phyloP scores from a whole-genome alignment of 2,113 vertebrate species.

The Megalops atlanticus region DNA sequence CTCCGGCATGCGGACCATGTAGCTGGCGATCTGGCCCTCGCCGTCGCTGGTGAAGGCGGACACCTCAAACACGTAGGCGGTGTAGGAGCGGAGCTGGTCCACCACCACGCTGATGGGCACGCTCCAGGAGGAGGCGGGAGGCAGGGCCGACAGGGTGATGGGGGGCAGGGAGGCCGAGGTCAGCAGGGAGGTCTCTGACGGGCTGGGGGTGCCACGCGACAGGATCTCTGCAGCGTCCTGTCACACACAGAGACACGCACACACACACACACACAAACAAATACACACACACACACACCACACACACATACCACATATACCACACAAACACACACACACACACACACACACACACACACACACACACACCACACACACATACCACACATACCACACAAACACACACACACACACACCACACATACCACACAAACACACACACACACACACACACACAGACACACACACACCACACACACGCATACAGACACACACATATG shows the following conservation, averaged over 20 bases:
- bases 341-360: not conserved
- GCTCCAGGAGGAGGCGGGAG: constrained; percentile 81
- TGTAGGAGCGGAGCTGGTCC: constrained; percentile 85
- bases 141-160: constrained; percentile 62
- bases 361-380: not conserved
- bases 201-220: constrained; percentile 85
- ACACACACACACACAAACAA: not conserved
- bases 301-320: too few relatives aligned
- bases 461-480: not conserved
- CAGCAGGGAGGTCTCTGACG: constrained; percentile 70
- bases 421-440: not conserved
- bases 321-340: not conserved
- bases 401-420: not conserved
- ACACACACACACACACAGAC: not conserved
- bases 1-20: constrained; percentile 91
- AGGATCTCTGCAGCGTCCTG: constrained; percentile 92
- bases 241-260: constrained; percentile 36
- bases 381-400: not conserved
- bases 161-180: constrained; percentile 60
- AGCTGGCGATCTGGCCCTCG: constrained; percentile 89
- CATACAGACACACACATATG: not conserved
- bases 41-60: constrained; percentile 91
- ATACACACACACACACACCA: not conserved
- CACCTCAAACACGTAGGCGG: constrained; percentile 93
- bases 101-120: constrained; percentile 87